Evolutionary conservation across 2,113 vertebrate species (phyloP).

Genomic region (Indri indri): DNA sequence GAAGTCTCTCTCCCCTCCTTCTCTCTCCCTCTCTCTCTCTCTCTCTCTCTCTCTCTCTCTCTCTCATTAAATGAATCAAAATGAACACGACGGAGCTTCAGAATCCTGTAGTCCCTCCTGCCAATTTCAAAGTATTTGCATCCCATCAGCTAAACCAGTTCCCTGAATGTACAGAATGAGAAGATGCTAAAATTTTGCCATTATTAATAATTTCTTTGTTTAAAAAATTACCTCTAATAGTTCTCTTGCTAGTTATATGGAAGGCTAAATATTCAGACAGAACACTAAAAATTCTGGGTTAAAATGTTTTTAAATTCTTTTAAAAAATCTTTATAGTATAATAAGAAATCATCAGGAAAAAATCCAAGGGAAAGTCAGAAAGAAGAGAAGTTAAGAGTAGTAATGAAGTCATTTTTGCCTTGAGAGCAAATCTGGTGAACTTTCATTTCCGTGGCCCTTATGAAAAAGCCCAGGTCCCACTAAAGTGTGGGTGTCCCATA

Average conservation of each 20-base stretch:
- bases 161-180: not conserved
- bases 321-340: not conserved
- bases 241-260: not conserved
- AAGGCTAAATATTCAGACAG: not conserved
- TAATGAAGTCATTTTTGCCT: not conserved
- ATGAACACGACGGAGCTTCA: not conserved
- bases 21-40: no score
- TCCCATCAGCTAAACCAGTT: not conserved
- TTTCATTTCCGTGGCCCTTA: not conserved
- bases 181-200: not conserved
- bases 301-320: not conserved
- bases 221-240: not conserved
- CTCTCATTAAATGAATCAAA: not conserved
- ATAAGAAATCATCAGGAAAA: not conserved
- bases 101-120: not conserved
- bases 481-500: accelerated
- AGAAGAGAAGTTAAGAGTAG: not conserved
- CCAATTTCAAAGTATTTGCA: not conserved
- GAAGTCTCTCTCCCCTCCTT: not conserved
- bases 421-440: not conserved
- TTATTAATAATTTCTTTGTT: not conserved
- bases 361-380: not conserved
- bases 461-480: no score
- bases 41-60: not conserved
- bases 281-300: not conserved